Base-by-base conservation (phyloP, 2,113 vertebrate species). In the Thunnus thynnus region DNA sequence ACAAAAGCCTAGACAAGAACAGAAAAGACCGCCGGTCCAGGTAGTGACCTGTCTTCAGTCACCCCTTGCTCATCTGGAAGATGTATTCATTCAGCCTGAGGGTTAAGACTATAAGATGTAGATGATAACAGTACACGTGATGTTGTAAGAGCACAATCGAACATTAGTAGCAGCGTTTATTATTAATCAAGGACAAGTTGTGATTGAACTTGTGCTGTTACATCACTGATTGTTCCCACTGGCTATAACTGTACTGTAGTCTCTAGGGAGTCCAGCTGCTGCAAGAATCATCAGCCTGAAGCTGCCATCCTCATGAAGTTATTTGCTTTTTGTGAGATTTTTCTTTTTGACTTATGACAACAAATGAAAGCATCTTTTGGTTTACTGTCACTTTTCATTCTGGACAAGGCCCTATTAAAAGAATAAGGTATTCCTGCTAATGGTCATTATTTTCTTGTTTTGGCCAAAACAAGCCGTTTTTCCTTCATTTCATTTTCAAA, bases 1-100 rank as follows among this genome's bases (percentile, higher is more conserved):
- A 97, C 96, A 99, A 96, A 95, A 97, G 96, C 92, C 95, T 97
- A 79, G 97, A 99, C 93, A 99, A 97, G 94, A 96, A 96, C 91
- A 97, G 96, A 96, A 98, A 97, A 78, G 97, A 99, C 78, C 96
- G 97, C 79, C 89, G 97, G 86, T 97, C 97, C 56, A 98, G 97
- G 96, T 99, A 99, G 97, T 97, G 92, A 92, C 93, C 63, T 58
- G 81, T 84, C 13, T 79, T 58, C 64, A 83, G 52, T 93, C 88
- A 93, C 92, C n/a, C 56, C 70, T 70, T 41, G 16, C 62, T 72
- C 51, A 16, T 25, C 67, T 36, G 41, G 20, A 67, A 46, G 22
- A 47, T 4, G 16, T 30, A 47, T 30, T 44, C 32, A 22, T 50
- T 48, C 48, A 27, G 84, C 91, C 94, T 91, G 81, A 93, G 94